A percentile compares a stretch with the other conserved stretches of the same genome.
Evolutionary conservation across 2,888 invertebrate genomes (phyloP).

Genomic region (Orchesellides sinensis): DNA sequence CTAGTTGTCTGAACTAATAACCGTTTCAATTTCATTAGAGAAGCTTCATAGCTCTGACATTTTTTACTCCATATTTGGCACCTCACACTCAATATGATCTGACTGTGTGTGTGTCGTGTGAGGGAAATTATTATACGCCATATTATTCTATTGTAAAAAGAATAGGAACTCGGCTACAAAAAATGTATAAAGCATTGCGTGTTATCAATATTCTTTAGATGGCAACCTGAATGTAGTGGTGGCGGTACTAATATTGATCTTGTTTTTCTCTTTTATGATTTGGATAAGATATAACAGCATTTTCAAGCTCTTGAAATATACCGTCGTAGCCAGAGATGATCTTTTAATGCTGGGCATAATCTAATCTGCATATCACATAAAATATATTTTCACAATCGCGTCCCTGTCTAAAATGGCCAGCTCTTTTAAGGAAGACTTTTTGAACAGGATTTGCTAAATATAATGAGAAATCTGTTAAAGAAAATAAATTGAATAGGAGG

Average conservation of each 20-base stretch:
- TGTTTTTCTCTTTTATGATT: not conserved
- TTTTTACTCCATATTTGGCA: constrained; percentile 58
- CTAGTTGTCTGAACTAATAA: constrained; percentile 53
- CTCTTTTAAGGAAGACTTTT: not conserved
- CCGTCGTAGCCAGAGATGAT: constrained; percentile 1
- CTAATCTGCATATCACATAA: not conserved
- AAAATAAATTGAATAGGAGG: constrained; percentile 41
- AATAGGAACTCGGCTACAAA: no score
- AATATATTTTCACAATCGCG: no score
- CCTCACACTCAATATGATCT: constrained; percentile 36
- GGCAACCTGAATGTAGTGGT: no score
- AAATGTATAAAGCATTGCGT: no score
- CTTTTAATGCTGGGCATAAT: not conserved
- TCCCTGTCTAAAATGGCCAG: not conserved
- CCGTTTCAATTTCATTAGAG: constrained; percentile 45
- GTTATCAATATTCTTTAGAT: no score
- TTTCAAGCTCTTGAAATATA: not conserved
- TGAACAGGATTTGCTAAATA: not conserved
- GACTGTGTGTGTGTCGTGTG: not conserved
- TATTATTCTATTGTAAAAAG: constrained; percentile 14
- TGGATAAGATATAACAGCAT: no score
- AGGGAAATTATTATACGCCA: constrained; percentile 3
- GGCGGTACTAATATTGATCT: not conserved
- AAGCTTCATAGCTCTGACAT: constrained; percentile 43
- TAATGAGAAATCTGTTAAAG: not conserved